A percentile compares a stretch with the other conserved stretches of the same genome.
Evolutionary conservation across 2,888 invertebrate species (phyloP).

Genomic region (Eupelmus urozonus): DNA sequence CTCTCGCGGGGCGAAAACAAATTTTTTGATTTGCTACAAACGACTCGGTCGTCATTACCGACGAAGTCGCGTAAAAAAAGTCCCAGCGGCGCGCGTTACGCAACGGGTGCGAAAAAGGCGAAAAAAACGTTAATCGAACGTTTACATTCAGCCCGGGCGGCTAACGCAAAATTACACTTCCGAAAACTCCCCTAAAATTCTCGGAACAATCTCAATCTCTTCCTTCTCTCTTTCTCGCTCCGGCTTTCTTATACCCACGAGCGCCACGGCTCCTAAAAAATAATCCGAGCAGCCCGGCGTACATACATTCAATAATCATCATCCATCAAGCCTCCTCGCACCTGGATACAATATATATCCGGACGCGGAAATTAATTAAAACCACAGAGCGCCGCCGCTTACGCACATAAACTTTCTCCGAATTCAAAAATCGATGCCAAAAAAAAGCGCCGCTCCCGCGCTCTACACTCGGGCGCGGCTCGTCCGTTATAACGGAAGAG

Average conservation of each 20-base stretch:
- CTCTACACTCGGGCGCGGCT: not conserved
- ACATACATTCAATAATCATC: constrained; percentile 21
- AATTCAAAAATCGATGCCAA: not conserved
- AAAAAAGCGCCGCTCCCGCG: not conserved
- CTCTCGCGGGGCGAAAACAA: no score
- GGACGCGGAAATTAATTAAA: constrained; percentile 27
- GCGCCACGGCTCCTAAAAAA: not conserved
- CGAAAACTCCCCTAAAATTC: not conserved
- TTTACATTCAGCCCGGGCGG: not conserved
- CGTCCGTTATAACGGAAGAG: not conserved
- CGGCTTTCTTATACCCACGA: no score
- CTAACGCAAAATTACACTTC: not conserved
- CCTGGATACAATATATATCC: not conserved
- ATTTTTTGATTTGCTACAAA: no score
- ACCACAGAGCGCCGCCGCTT: not conserved
- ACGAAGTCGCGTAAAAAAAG: no score
- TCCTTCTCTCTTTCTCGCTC: no score
- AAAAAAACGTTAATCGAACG: constrained; percentile 3
- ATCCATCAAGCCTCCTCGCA: constrained; percentile 2
- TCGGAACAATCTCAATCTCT: constrained; percentile 27
- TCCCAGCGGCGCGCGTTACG: no score
- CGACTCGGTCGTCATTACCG: no score
- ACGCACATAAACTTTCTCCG: not conserved
- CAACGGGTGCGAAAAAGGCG: no score
- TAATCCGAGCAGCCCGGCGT: not conserved